phyloP scores from a whole-genome alignment of 2,113 vertebrate genomes.

The Sceloporus undulatus region DNA sequence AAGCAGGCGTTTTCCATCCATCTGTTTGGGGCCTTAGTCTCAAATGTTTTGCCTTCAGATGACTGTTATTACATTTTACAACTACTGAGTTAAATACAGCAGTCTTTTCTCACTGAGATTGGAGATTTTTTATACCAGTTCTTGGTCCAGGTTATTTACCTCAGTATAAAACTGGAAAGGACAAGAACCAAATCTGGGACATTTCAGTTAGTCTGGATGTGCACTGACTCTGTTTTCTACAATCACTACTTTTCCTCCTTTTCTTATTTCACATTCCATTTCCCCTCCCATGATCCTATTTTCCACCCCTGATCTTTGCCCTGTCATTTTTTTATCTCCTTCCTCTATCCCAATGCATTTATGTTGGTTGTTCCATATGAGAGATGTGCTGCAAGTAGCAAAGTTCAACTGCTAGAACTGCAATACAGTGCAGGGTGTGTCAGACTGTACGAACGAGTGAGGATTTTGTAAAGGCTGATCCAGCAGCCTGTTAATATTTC shows the following conservation, averaged over 20 bases:
- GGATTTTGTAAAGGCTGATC: constrained; percentile 57
- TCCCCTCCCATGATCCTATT: not conserved
- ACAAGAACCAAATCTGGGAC: too few species aligned
- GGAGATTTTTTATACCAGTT: too few species aligned
- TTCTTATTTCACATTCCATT: not conserved
- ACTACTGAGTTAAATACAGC: too few species aligned
- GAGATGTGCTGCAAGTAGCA: not conserved
- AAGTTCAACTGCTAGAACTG: not conserved
- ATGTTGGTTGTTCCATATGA: not conserved
- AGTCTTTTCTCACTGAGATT: too few species aligned
- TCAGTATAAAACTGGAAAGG: too few species aligned
- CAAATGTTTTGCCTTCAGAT: too few species aligned
- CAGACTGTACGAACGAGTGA: constrained; percentile 37
- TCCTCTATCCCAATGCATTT: not conserved
- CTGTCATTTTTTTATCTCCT: not conserved
- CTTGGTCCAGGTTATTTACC: too few species aligned
- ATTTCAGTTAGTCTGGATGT: too few species aligned
- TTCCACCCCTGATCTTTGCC: not conserved
- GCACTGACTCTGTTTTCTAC: not conserved
- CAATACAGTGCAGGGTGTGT: not conserved
- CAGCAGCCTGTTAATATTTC: constrained; percentile 65
- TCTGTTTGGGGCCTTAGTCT: too few species aligned
- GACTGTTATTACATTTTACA: too few species aligned
- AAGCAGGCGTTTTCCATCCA: too few species aligned
- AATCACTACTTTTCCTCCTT: not conserved